These are phyloP conservation scores for Herminia tarsipennalis DNA, from an alignment of 2,888 invertebrate genomes.

Conservation along the genomic window DNA sequence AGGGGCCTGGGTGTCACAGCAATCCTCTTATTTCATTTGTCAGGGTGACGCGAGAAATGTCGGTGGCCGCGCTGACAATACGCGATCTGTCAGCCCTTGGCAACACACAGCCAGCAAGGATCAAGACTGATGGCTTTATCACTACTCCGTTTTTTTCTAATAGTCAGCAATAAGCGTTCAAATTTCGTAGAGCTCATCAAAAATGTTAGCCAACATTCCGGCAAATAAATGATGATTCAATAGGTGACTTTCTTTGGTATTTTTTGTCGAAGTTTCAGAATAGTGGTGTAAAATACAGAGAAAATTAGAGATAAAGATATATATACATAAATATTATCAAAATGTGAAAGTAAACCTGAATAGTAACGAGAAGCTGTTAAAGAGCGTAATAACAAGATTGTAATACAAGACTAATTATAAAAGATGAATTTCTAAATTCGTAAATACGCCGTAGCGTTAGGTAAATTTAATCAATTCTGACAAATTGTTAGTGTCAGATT, in stretches of 20 bases:
- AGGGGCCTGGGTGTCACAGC: slow-evolving; percentile 56
- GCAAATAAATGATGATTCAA: background rate
- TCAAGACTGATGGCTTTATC: slow-evolving; percentile 61
- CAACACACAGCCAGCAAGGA: slow-evolving; percentile 47
- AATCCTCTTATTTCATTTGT: slow-evolving; percentile 83
- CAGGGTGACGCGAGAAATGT: slow-evolving; percentile 61
- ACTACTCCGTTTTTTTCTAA: slow-evolving; percentile 45
- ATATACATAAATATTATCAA: too few relatives aligned
- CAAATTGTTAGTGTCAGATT: slow-evolving; percentile 44
- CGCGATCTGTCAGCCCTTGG: slow-evolving; percentile 63
- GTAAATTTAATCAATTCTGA: slow-evolving; percentile 42
- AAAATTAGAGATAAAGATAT: too few relatives aligned
- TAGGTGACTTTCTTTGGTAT: too few relatives aligned
- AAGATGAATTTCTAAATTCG: slow-evolving; percentile 15
- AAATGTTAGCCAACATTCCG: background rate
- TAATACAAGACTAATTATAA: too few relatives aligned
- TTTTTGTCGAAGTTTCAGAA: too few relatives aligned
- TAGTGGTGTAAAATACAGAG: too few relatives aligned
- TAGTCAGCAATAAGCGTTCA: slow-evolving; percentile 42
- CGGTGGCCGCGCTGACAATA: slow-evolving; percentile 67
- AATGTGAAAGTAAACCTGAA: too few relatives aligned
- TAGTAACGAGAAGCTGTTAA: too few relatives aligned
- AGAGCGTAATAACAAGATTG: too few relatives aligned
- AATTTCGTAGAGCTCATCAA: slow-evolving; percentile 40
- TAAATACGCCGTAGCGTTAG: slow-evolving; percentile 25